These are phyloP conservation scores for Rhabdomys pumilio DNA, from an alignment of 2,797 vertebrate genomes.

Conservation along the genomic window DNA sequence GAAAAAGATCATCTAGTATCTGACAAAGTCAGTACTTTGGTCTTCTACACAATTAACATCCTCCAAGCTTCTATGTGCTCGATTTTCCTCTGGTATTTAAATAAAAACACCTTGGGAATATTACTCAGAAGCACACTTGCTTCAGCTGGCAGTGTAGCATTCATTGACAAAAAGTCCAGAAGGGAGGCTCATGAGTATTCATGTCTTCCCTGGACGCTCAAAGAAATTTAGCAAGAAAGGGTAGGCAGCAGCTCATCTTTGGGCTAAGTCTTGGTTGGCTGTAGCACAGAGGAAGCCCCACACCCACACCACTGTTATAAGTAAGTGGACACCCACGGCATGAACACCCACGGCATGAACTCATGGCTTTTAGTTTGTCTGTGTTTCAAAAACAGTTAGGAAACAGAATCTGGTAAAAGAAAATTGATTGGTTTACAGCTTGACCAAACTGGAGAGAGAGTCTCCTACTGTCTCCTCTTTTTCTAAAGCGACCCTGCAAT, in stretches of 20 bases:
- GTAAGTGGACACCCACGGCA: too few relatives aligned
- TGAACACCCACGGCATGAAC: too few relatives aligned
- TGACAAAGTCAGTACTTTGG: neutral
- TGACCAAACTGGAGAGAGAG: neutral
- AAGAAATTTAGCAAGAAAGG: neutral
- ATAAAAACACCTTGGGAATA: neutral
- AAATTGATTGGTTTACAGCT: neutral
- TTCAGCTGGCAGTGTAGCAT: too few relatives aligned
- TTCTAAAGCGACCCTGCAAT: neutral
- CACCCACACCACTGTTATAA: neutral
- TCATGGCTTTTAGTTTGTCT: neutral
- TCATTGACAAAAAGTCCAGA: neutral
- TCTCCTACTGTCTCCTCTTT: neutral
- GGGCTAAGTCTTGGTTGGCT: neutral
- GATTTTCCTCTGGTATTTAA: neutral
- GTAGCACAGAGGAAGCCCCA: neutral
- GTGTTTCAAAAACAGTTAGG: neutral
- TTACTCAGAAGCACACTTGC: accelerated
- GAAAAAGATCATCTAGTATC: neutral
- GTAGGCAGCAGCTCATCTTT: neutral
- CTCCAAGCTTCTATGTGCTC: neutral
- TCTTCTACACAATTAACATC: neutral
- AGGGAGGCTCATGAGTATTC: neutral
- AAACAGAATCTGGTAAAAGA: neutral
- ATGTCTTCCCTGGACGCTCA: neutral